phyloP scores from a whole-genome alignment of 2,113 vertebrate genomes.

The Zosterops lateralis region DNA sequence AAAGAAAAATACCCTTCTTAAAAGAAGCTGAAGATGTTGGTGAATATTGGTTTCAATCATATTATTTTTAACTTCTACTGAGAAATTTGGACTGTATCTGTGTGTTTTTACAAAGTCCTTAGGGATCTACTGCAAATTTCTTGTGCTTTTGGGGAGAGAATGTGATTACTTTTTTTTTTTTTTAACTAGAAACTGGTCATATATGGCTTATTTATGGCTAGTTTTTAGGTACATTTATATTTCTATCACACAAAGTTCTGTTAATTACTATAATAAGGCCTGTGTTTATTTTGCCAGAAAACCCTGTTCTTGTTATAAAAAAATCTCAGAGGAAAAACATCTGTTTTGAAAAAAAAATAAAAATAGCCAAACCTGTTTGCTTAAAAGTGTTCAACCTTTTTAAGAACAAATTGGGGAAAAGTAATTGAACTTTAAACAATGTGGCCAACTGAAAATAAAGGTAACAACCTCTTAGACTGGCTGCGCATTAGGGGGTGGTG shows the following conservation, averaged over 20 bases:
- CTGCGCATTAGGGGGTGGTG: neutral
- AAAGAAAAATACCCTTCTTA: neutral
- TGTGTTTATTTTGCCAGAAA: neutral
- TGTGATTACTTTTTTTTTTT: neutral
- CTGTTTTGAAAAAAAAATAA: neutral
- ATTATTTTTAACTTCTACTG: slow-evolving; percentile 31
- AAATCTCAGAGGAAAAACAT: neutral
- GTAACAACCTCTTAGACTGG: neutral
- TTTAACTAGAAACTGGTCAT: neutral
- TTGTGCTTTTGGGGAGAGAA: neutral
- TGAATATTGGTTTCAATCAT: neutral
- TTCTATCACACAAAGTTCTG: neutral
- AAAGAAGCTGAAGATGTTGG: neutral
- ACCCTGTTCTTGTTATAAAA: neutral
- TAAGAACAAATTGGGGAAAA: neutral
- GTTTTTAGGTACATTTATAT: neutral
- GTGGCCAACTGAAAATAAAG: neutral
- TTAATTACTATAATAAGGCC: neutral
- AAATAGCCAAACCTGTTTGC: neutral
- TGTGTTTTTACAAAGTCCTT: slow-evolving; percentile 19
- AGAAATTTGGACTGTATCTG: neutral
- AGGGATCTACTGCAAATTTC: neutral
- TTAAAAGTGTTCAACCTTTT: neutral
- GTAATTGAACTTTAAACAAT: neutral
- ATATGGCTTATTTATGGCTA: neutral